Conservation (phyloP, 2,113 vertebrate species). For the Mohoua ochrocephala region DNA sequence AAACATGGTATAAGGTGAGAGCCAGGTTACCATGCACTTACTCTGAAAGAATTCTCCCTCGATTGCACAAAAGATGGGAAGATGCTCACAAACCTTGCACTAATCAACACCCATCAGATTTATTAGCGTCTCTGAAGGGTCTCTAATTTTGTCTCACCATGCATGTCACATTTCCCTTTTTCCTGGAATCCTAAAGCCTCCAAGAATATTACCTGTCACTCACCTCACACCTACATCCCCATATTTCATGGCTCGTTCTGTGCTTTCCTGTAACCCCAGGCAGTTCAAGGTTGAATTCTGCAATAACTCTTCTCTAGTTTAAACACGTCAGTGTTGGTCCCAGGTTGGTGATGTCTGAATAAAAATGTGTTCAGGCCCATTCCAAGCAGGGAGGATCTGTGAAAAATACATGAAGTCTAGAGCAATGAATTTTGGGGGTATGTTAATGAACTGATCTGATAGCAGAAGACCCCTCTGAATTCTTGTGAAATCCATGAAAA, state of each 20-base stretch:
- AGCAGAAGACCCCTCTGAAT: not conserved
- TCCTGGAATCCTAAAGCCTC: conserved; percentile 20
- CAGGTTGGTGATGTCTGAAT: not conserved
- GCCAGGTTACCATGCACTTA: not conserved
- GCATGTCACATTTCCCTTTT: not conserved
- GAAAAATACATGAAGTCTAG: not conserved
- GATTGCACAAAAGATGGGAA: not conserved
- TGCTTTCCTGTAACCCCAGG: not conserved
- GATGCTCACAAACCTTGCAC: not conserved
- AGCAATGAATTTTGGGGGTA: not conserved
- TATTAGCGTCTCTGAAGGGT: not conserved
- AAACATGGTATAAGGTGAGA: not conserved
- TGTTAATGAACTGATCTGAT: not conserved
- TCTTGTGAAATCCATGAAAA: not conserved
- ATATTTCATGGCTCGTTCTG: not conserved
- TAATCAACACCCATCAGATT: conserved; percentile 4
- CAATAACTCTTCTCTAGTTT: not conserved
- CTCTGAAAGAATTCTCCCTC: not conserved
- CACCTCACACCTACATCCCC: not conserved
- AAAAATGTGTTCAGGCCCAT: not conserved
- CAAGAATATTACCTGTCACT: conserved; percentile 12
- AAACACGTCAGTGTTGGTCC: not conserved
- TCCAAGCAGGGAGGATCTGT: not conserved
- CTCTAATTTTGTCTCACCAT: not conserved
- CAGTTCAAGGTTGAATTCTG: conserved; percentile 20